A percentile compares a stretch with the other conserved stretches of the same genome.
Evolutionary conservation across 2,888 invertebrate genomes (phyloP).

Genomic region (Mactromeris polynyma): DNA sequence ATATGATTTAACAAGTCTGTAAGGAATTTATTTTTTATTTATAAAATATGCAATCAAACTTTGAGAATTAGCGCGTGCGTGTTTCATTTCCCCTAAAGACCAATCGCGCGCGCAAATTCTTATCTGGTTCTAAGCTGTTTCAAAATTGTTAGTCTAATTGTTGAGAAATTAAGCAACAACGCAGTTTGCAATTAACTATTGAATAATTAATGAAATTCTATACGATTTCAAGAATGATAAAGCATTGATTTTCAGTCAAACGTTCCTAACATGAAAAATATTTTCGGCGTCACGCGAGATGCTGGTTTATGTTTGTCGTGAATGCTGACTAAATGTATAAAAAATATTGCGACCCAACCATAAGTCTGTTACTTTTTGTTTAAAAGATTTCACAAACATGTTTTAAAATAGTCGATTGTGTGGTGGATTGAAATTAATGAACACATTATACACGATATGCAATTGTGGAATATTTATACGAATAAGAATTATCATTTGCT

Average conservation of each 20-base stretch:
- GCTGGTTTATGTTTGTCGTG: neutral
- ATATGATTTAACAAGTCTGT: neutral
- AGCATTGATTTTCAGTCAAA: neutral
- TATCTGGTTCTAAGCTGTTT: neutral
- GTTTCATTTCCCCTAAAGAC: neutral
- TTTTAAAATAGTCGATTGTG: too few species aligned
- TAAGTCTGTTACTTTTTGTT: too few species aligned
- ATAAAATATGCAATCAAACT: neutral
- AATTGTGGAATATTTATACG: too few species aligned
- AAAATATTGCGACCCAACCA: neutral
- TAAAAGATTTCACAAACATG: too few species aligned
- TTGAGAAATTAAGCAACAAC: neutral
- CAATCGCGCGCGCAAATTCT: neutral
- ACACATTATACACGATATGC: too few species aligned
- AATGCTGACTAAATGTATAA: neutral
- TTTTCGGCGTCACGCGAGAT: neutral
- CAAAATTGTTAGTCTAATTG: slow-evolving; percentile 18
- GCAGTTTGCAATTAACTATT: slow-evolving; percentile 17
- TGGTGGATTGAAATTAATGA: too few species aligned
- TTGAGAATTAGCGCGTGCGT: neutral
- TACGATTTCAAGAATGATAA: slow-evolving; percentile 19
- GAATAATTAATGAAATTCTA: slow-evolving; percentile 10
- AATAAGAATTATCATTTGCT: too few species aligned
- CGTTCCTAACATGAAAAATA: neutral
- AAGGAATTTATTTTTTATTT: neutral